Evolutionary conservation across 2,113 vertebrate genomes (phyloP).

Genomic region (Ahaetulla prasina): DNA sequence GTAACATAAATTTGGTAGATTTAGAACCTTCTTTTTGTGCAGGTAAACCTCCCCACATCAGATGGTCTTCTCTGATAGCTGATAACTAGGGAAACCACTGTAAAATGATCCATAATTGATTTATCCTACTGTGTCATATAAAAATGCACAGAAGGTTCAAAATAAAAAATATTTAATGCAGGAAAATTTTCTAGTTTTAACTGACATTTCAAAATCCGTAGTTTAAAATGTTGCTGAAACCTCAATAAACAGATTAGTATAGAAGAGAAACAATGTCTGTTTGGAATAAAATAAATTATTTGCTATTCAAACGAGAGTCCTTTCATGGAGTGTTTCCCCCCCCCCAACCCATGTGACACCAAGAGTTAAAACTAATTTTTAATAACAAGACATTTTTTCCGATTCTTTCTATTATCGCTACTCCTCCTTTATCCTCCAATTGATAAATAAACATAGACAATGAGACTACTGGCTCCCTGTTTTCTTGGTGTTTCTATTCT

Average conservation of each 20-base stretch:
- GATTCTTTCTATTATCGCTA: neutral
- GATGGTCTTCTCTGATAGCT: neutral
- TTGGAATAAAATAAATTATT: neutral
- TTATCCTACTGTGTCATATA: neutral
- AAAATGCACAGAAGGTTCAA: neutral
- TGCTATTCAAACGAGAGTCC: neutral
- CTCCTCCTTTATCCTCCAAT: neutral
- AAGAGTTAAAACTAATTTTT: neutral
- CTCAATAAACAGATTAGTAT: neutral
- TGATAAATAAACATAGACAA: neutral
- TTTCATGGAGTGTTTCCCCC: neutral
- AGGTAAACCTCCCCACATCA: neutral
- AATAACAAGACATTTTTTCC: neutral
- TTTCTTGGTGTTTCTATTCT: neutral
- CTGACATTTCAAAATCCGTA: neutral
- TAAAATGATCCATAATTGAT: neutral
- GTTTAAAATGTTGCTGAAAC: neutral
- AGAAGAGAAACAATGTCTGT: neutral
- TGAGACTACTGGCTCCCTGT: neutral
- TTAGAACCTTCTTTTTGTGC: neutral
- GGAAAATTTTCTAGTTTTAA: neutral
- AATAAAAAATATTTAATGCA: neutral
- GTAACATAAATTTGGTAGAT: neutral
- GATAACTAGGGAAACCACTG: neutral
- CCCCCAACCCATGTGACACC: neutral